phyloP scores from a whole-genome alignment of 2,113 vertebrate species.

The Numenius arquata region DNA sequence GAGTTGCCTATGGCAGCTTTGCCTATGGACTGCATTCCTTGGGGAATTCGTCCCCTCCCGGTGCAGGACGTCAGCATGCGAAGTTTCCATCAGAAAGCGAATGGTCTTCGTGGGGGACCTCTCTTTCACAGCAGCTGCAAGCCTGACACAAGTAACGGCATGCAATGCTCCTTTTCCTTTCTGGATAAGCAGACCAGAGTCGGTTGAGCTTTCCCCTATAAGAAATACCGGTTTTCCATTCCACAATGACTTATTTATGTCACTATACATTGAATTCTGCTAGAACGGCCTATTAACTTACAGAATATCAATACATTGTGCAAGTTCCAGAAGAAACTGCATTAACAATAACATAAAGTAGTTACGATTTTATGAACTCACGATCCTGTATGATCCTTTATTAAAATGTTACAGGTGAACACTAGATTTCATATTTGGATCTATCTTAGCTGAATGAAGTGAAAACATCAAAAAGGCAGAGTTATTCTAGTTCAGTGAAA shows the following conservation, averaged over 20 bases:
- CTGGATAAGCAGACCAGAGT: neutral
- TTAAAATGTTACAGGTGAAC: neutral
- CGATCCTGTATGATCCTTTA: neutral
- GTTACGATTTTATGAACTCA: neutral
- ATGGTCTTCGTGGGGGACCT: neutral
- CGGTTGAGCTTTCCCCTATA: neutral
- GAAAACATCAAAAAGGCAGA: neutral
- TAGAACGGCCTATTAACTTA: neutral
- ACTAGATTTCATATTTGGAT: neutral
- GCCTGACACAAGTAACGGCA: neutral
- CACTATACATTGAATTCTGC: neutral
- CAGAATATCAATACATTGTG: neutral
- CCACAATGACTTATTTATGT: neutral
- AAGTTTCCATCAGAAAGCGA: neutral
- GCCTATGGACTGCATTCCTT: neutral
- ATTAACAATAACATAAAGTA: neutral
- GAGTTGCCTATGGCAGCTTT: neutral
- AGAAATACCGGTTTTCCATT: neutral
- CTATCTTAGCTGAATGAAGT: neutral
- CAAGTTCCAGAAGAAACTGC: neutral
- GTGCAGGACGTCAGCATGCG: neutral
- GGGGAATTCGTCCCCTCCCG: neutral
- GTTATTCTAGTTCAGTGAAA: neutral
- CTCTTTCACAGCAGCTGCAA: neutral
- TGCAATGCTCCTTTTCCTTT: neutral